Conservation (phyloP, 2,113 vertebrate genomes). For the Gavia stellata region DNA sequence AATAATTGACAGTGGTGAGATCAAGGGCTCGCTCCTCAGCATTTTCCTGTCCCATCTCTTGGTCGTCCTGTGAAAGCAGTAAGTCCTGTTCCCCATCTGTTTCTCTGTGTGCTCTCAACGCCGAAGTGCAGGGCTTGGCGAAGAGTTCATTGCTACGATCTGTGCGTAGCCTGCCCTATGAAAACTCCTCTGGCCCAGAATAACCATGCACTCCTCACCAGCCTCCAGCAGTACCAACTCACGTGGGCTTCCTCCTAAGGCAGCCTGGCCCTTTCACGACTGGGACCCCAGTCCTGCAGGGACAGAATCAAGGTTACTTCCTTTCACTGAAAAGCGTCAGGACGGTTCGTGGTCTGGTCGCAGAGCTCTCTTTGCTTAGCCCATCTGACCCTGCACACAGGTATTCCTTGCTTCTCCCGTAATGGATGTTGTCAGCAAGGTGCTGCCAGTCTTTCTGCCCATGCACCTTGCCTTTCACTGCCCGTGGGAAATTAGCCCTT, state of each 20-base stretch:
- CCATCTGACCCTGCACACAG: neutral
- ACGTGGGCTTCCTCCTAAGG: accelerated
- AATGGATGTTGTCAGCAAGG: neutral
- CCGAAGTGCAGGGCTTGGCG: accelerated
- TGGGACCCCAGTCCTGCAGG: neutral
- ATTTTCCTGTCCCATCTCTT: accelerated
- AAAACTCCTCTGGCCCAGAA: neutral
- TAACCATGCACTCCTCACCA: neutral
- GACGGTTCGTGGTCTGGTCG: accelerated
- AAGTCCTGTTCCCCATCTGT: neutral
- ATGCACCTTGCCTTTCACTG: accelerated
- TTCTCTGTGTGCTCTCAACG: neutral
- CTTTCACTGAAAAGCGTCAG: accelerated
- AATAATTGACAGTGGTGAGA: neutral
- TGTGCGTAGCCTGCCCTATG: neutral
- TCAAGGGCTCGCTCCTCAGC: neutral
- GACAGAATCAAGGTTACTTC: neutral
- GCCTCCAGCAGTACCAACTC: neutral
- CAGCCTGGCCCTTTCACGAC: neutral
- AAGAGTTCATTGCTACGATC: accelerated
- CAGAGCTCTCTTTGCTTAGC: neutral
- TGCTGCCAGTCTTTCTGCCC: neutral
- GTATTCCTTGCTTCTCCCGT: neutral
- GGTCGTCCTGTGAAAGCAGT: accelerated
- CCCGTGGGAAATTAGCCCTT: neutral